Conservation (phyloP, 2,888 invertebrate genomes). For the Portevinia maculata region DNA sequence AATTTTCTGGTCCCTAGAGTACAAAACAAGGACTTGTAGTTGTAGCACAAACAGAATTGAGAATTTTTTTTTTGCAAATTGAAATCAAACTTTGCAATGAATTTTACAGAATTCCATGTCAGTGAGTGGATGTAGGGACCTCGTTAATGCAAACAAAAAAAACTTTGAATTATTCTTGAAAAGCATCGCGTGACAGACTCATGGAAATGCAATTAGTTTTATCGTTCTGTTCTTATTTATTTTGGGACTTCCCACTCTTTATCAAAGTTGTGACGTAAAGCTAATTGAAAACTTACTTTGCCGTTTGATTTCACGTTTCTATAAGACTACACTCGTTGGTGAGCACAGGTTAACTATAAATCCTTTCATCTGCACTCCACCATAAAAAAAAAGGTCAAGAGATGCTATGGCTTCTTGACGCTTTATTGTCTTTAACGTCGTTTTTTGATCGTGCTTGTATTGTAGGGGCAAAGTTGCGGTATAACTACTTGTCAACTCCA, state of each 20-base stretch:
- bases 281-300: constrained; percentile 57
- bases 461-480: constrained; percentile 41
- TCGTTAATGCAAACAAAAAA: constrained; percentile 9
- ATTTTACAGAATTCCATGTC: background rate
- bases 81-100: too few relatives aligned
- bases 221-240: background rate
- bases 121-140: too few relatives aligned
- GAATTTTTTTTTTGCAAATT: too few relatives aligned
- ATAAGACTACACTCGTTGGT: constrained; percentile 6
- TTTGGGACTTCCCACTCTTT: background rate
- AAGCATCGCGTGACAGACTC: constrained; percentile 60
- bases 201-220: constrained; percentile 61
- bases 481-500: constrained; percentile 66
- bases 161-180: constrained; percentile 58
- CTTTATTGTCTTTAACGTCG: constrained; percentile 38
- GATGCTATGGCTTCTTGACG: constrained; percentile 39
- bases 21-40: background rate
- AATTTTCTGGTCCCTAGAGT: too few relatives aligned
- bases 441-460: constrained; percentile 10
- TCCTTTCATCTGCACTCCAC: constrained; percentile 63
- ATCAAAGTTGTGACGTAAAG: constrained; percentile 4
- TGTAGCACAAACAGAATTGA: background rate
- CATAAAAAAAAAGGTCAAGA: constrained; percentile 62
- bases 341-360: constrained; percentile 24
- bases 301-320: constrained; percentile 34